phyloP scores from a whole-genome alignment of 2,113 vertebrate genomes.

The Xenopus laevis region DNA sequence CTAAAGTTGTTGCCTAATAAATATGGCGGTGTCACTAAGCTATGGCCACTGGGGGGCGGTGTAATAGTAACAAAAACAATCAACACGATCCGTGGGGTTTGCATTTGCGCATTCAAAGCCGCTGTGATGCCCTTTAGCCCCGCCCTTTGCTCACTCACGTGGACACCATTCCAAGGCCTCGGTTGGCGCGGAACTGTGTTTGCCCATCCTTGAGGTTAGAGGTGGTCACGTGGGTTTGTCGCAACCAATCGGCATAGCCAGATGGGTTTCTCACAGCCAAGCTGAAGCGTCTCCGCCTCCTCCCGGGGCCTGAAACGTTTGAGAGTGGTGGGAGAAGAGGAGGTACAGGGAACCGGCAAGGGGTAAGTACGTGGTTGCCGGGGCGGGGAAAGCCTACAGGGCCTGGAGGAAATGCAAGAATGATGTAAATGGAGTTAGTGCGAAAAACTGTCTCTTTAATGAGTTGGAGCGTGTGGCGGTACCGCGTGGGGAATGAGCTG shows the following conservation, averaged over 20 bases:
- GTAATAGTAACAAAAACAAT: no score
- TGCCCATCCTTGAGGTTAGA: slow-evolving; percentile 2
- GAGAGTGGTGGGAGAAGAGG: slow-evolving; percentile 6
- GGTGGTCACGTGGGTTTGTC: background rate
- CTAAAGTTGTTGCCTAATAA: no score
- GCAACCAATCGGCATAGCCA: background rate
- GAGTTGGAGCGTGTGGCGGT: no score
- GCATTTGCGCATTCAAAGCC: background rate
- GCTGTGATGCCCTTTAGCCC: background rate
- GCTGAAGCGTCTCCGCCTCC: slow-evolving; percentile 17
- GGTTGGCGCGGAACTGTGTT: slow-evolving; percentile 36
- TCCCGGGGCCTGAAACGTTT: slow-evolving; percentile 34
- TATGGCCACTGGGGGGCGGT: no score
- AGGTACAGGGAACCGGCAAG: background rate
- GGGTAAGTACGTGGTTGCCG: background rate
- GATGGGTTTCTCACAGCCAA: slow-evolving; percentile 9
- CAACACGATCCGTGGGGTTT: background rate
- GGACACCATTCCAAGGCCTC: background rate
- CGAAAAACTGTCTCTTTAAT: no score
- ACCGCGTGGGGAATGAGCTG: no score
- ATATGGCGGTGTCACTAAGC: no score
- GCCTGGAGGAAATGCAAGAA: no score
- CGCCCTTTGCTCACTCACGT: background rate
- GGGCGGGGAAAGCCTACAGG: no score
- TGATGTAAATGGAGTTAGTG: no score